Percentiles rank a stretch among this genome's conserved stretches.
Evolutionary conservation across 2,113 vertebrate genomes (phyloP).

Genomic region (Paraplagusia blochii): DNA sequence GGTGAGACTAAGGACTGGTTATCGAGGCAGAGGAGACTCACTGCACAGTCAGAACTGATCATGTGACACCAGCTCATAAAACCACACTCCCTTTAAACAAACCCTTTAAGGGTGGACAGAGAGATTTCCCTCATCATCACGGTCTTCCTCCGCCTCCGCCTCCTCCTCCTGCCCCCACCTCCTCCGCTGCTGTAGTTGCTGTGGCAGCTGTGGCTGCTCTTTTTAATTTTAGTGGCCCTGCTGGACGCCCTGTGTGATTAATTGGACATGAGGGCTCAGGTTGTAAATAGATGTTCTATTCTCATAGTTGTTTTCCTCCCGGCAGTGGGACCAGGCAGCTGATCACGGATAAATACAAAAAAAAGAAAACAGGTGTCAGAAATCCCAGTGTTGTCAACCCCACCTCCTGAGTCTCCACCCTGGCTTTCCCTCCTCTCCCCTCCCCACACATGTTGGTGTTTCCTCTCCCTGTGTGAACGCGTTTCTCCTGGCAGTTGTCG

Average conservation of each 20-base stretch:
- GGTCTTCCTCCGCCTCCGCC: not conserved
- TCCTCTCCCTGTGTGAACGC: not conserved
- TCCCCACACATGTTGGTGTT: slow-evolving; percentile 7
- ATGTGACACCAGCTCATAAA: too few relatives aligned
- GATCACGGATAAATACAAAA: slow-evolving; percentile 34
- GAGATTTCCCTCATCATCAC: too few relatives aligned
- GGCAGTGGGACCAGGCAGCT: slow-evolving; percentile 31
- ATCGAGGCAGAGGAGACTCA: too few relatives aligned
- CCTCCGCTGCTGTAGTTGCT: slow-evolving; percentile 6
- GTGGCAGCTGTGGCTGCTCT: slow-evolving; percentile 50
- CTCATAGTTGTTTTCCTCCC: slow-evolving; percentile 45
- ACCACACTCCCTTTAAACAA: too few relatives aligned
- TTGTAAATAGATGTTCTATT: slow-evolving; percentile 68
- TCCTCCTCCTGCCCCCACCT: slow-evolving; percentile 5
- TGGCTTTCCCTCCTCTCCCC: too few relatives aligned
- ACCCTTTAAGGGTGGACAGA: too few relatives aligned
- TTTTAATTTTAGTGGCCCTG: slow-evolving; percentile 53
- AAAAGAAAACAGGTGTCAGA: slow-evolving; percentile 48
- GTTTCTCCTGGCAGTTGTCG: not conserved
- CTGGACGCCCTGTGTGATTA: slow-evolving; percentile 55
- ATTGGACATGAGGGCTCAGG: slow-evolving; percentile 49
- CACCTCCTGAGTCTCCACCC: too few relatives aligned
- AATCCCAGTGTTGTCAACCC: slow-evolving; percentile 25
- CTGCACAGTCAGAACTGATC: too few relatives aligned
- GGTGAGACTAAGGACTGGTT: too few relatives aligned